These are phyloP conservation scores for Parauchenoglanis ngamensis DNA, from an alignment of 2,797 vertebrate genomes.

Conservation along the genomic window DNA sequence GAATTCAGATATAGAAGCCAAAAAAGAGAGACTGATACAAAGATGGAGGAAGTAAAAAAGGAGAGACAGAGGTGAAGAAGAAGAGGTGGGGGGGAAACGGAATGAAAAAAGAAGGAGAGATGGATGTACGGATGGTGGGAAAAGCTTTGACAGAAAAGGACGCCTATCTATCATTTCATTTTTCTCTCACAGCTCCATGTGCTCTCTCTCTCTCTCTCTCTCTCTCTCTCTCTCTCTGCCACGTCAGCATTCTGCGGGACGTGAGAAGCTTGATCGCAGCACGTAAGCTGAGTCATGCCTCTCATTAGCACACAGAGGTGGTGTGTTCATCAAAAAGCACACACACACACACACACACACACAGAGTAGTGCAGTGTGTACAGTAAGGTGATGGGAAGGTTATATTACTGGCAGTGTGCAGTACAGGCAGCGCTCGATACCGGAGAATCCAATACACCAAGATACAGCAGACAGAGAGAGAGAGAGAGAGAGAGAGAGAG, in stretches of 20 bases:
- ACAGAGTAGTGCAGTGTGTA: slow-evolving; percentile 7
- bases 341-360: slow-evolving; percentile 6
- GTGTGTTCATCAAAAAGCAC: slow-evolving; percentile 20
- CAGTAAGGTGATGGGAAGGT: slow-evolving; percentile 48
- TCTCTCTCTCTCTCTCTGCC: slow-evolving; percentile 16
- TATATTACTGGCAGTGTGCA: slow-evolving; percentile 26
- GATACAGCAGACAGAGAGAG: background rate
- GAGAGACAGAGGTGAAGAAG: background rate
- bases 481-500: background rate
- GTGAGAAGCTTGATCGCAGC: slow-evolving; percentile 29
- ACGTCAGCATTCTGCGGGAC: slow-evolving; percentile 32
- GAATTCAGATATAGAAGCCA: background rate
- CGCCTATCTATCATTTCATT: slow-evolving; percentile 46
- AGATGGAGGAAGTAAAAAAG: background rate
- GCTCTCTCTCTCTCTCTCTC: slow-evolving; percentile 11
- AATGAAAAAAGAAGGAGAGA: background rate
- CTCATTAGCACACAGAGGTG: slow-evolving; percentile 41
- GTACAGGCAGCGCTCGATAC: slow-evolving; percentile 23
- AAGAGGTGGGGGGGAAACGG: no score
- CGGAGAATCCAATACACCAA: slow-evolving; percentile 30
- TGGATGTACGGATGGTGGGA: background rate
- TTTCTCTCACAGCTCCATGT: slow-evolving; percentile 31
- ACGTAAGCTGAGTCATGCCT: slow-evolving; percentile 49
- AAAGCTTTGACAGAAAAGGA: slow-evolving; percentile 30
- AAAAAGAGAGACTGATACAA: background rate